phyloP scores from a whole-genome alignment of 2,113 vertebrate species.

The Scytalopus superciliaris region DNA sequence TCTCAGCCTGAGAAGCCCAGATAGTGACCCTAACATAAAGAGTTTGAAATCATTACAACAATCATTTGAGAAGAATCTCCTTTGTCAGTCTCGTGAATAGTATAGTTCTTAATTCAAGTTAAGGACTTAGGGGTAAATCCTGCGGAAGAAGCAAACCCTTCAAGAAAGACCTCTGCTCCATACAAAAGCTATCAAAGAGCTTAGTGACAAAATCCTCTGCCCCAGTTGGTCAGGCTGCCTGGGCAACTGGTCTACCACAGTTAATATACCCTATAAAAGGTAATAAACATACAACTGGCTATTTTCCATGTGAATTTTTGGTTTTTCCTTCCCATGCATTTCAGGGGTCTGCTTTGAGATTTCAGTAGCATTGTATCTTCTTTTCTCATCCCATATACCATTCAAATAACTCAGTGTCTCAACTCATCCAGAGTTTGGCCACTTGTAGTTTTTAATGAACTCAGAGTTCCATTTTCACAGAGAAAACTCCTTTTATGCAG shows the following conservation, averaged over 20 bases:
- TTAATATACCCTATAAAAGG: background rate
- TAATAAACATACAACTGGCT: background rate
- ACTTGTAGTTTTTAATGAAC: background rate
- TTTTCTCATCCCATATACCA: background rate
- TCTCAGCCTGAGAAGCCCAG: background rate
- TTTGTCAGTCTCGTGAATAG: background rate
- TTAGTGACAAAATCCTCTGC: conserved; percentile 19
- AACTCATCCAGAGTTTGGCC: accelerated
- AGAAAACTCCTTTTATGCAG: background rate
- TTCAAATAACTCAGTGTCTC: background rate
- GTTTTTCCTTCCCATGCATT: background rate
- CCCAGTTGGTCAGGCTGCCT: background rate
- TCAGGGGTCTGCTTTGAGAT: background rate
- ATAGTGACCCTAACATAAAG: background rate
- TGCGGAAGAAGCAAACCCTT: conserved; percentile 3
- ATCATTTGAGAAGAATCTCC: background rate
- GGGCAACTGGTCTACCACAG: background rate
- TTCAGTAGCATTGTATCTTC: background rate
- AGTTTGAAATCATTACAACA: background rate
- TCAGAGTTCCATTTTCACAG: accelerated
- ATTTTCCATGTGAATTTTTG: background rate
- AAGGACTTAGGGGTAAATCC: conserved; percentile 6
- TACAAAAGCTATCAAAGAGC: background rate
- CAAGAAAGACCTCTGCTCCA: background rate
- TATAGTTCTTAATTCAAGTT: conserved; percentile 14